Percentiles rank a stretch among this genome's conserved stretches.
phyloP scores from a whole-genome alignment of 1,140 invertebrate genomes.

The Arion vulgaris region DNA sequence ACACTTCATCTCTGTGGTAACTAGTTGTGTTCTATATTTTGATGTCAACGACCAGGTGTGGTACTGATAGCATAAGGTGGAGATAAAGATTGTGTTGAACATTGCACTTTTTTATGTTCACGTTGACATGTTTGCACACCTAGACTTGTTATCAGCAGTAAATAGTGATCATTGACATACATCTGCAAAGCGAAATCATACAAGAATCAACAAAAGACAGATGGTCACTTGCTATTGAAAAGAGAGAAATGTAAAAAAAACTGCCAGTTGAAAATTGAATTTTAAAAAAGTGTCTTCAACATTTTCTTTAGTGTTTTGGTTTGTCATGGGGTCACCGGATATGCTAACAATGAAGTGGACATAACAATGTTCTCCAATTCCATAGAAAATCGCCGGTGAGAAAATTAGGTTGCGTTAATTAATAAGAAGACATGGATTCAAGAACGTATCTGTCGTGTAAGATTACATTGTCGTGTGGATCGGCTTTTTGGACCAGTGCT shows the following conservation, averaged over 20 bases:
- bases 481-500: not conserved
- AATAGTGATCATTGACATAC: no score
- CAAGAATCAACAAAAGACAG: no score
- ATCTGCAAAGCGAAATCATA: no score
- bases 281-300: not conserved
- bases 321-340: not conserved
- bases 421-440: not conserved
- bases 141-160: no score
- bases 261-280: not conserved
- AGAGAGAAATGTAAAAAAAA: not conserved
- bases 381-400: not conserved
- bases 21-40: no score
- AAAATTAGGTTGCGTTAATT: constrained; percentile 13
- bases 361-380: not conserved
- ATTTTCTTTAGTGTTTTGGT: not conserved
- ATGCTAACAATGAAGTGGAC: not conserved
- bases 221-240: not conserved
- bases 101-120: no score
- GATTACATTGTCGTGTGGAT: constrained; percentile 8
- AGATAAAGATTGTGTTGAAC: no score
- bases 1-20: no score
- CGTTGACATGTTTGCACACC: no score
- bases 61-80: no score
- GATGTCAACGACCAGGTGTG: no score
- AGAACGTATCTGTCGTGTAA: not conserved